Conservation (phyloP, 2,113 vertebrate genomes). For the Perccottus glenii region DNA sequence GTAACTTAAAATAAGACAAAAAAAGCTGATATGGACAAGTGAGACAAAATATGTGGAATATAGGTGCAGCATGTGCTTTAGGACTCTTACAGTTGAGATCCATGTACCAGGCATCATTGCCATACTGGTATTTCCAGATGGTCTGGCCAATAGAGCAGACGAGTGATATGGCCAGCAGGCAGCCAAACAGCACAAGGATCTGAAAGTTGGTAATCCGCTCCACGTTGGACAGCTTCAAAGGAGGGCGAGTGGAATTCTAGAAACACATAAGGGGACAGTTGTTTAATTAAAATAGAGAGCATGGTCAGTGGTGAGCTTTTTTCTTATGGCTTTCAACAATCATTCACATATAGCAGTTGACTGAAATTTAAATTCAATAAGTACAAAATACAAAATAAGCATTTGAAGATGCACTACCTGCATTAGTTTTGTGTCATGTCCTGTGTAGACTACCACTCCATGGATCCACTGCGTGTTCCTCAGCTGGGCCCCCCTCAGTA, state of each 20-base stretch:
- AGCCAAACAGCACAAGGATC: conserved; percentile 95
- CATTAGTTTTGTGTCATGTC: conserved; percentile 99
- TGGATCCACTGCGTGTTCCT: conserved; percentile 98
- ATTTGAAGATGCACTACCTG: conserved; percentile 80
- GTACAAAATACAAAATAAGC: background rate
- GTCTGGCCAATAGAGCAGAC: conserved; percentile 94
- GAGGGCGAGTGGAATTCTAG: conserved; percentile 96
- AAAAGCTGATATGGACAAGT: conserved; percentile 80
- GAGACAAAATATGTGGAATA: conserved; percentile 74
- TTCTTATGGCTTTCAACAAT: background rate
- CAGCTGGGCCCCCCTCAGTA: conserved; percentile 94
- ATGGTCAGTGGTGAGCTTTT: background rate
- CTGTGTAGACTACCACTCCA: conserved; percentile 96
- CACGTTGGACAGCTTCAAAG: conserved; percentile 97
- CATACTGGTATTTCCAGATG: conserved; percentile 93
- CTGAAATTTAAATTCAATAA: background rate
- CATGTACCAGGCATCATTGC: conserved; percentile 95
- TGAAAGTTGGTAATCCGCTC: conserved; percentile 98
- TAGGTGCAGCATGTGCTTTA: conserved; percentile 38
- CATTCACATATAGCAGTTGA: background rate
- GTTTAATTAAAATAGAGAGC: background rate
- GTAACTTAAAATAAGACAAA: conserved; percentile 70
- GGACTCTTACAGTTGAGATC: conserved; percentile 93
- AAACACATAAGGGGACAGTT: conserved; percentile 38
- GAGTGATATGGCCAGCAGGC: conserved; percentile 95